Evolutionary conservation across 2,888 invertebrate species (phyloP).

Genomic region (Metalampra italica): DNA sequence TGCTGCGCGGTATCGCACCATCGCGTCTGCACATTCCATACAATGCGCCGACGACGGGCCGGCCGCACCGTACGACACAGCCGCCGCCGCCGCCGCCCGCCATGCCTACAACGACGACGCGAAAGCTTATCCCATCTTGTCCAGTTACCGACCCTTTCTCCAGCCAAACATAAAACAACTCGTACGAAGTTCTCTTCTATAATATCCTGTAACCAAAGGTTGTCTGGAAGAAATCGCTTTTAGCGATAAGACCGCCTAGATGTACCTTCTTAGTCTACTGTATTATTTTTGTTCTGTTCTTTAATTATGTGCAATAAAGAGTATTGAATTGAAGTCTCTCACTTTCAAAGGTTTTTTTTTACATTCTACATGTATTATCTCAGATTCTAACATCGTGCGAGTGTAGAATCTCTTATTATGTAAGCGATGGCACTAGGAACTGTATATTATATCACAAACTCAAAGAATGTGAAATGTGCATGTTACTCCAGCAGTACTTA

Average conservation of each 20-base stretch:
- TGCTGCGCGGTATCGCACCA: constrained; percentile 52
- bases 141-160: background rate
- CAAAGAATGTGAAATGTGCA: constrained; percentile 45
- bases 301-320: too few species aligned
- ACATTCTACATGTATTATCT: background rate
- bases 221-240: too few species aligned
- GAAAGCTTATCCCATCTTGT: constrained; percentile 26
- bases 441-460: constrained; percentile 46
- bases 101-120: constrained; percentile 12
- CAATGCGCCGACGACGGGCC: constrained; percentile 31
- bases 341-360: background rate
- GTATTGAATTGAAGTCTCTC: too few species aligned
- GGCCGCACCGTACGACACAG: constrained; percentile 18
- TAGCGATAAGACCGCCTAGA: too few species aligned
- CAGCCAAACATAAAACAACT: background rate
- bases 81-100: too few species aligned
- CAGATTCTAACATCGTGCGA: constrained; percentile 21
- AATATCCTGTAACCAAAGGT: too few species aligned
- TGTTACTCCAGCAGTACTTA: constrained; percentile 42
- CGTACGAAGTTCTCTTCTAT: too few species aligned
- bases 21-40: constrained; percentile 40
- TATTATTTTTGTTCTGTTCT: too few species aligned
- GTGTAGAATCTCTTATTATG: constrained; percentile 30
- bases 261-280: too few species aligned
- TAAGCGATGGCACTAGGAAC: constrained; percentile 32